Base-by-base conservation (phyloP, 2,888 invertebrate genomes). In the Tridacna gigas region DNA sequence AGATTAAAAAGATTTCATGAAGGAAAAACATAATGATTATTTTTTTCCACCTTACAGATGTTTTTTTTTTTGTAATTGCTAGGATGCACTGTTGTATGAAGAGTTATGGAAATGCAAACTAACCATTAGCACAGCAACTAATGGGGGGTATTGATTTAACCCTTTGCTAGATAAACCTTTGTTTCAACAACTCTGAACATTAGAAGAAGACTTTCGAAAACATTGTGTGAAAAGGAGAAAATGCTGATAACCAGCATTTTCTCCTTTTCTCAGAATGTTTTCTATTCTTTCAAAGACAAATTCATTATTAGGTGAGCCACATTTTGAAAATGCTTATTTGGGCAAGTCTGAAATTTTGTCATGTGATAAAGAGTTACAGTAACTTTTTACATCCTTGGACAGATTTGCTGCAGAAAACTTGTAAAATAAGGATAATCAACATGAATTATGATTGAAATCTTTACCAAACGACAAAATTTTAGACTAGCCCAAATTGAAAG, bases 21-120 rank as follows among this genome's bases (percentile, higher is more conserved):
- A 37, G 37, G 37, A 37, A 37, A 4, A 37, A 37, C 37, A 37
- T 37, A 37, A 37, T 37, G 37, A 37, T 37, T 37, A 20, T 60
- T 2, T 4, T 60, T 2, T 60, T 60, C 20, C n/a, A 20, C 20
- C 60, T 60, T 18, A 18, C 60, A 60, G 60, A 60, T 18, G 60
- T 60, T n/a, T 60, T 18, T n/a, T 60, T 18, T 60, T n/a, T 7
- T 37, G 37, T 71, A 71, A 51, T 51, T 48, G 71, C 25, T 71
- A 51, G 13, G 51, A 51, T 71, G 71, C 71, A 51, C 20, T 26
- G 26, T 71, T 71, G 25, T 51, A 71, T 71, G 18, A 71, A 51
- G 71, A 71, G 48, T 71, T 71, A 71, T 71, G 71, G 71, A 71
- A 71, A 51, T 71, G 51, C 71, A 71, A 71, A 71, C 71, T 51